phyloP scores from a whole-genome alignment of 1,140 invertebrate genomes.

The Bombus turneri region DNA sequence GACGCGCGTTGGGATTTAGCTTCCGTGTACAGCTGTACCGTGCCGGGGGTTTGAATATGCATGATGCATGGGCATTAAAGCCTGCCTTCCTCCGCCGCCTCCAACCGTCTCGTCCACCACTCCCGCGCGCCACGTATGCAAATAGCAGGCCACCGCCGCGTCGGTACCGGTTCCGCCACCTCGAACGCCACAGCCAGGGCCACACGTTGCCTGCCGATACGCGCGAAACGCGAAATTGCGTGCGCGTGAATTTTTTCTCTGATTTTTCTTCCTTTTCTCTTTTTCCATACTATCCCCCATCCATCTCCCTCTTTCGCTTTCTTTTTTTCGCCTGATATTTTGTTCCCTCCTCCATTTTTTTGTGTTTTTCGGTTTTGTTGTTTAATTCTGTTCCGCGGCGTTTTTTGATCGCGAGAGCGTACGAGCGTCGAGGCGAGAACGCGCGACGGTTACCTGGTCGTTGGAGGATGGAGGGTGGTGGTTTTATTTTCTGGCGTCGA shows the following conservation, averaged over 20 bases:
- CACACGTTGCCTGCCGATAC: conserved; percentile 31
- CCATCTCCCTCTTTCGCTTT: too few relatives aligned
- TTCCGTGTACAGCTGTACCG: conserved; percentile 80
- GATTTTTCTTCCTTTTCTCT: background rate
- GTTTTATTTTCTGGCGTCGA: background rate
- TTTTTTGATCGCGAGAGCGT: background rate
- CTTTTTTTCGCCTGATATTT: background rate
- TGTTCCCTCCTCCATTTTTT: background rate
- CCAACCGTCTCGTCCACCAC: conserved; percentile 48
- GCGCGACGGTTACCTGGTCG: too few relatives aligned
- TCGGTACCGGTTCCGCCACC: conserved; percentile 47
- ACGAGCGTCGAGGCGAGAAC: background rate
- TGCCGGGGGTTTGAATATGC: conserved; percentile 81
- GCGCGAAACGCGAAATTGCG: conserved; percentile 45
- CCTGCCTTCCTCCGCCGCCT: conserved; percentile 64
- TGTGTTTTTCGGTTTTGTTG: background rate
- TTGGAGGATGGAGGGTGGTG: background rate
- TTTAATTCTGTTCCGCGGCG: background rate
- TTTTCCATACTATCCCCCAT: too few relatives aligned
- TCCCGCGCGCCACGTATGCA: conserved; percentile 76
- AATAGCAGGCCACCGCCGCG: conserved; percentile 71
- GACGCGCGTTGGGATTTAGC: conserved; percentile 80
- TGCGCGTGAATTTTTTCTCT: conserved; percentile 34
- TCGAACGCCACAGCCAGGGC: conserved; percentile 63
- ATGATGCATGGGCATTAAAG: conserved; percentile 83